Percentiles rank a stretch among this genome's conserved stretches.
These are phyloP conservation scores for Drosophila buzzatii DNA, from an alignment of 2,888 invertebrate species.

Conservation along the genomic window DNA sequence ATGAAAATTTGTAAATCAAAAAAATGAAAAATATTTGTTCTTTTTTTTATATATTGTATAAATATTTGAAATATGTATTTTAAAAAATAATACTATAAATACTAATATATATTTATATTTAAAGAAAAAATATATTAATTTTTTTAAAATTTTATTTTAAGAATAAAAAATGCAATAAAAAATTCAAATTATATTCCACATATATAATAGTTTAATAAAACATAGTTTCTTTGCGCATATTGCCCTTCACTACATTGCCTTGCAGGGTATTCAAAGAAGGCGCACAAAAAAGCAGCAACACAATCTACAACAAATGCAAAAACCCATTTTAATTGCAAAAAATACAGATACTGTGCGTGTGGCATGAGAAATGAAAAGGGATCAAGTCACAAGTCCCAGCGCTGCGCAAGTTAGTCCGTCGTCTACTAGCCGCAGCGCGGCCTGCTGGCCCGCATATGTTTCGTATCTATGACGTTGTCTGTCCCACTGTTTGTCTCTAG, in stretches of 20 bases:
- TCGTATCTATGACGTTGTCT: conserved; percentile 45
- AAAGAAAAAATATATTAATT: no score
- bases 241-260: background rate
- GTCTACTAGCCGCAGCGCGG: conserved; percentile 35
- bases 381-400: conserved; percentile 58
- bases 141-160: no score
- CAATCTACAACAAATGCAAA: conserved; percentile 1
- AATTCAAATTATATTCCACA: no score
- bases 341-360: conserved; percentile 66
- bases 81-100: no score
- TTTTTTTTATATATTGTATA: no score
- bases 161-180: no score
- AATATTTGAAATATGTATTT: no score
- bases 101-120: background rate
- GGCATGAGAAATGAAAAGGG: conserved; percentile 75
- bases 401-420: conserved; percentile 38
- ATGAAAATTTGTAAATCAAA: no score
- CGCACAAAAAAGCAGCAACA: conserved; percentile 2
- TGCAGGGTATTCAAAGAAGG: conserved; percentile 20
- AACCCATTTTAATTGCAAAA: conserved; percentile 64
- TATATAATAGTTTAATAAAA: no score
- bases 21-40: no score
- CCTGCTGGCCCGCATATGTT: conserved; percentile 63
- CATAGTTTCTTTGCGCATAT: background rate
- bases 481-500: conserved; percentile 25